Evolutionary conservation across 2,888 invertebrate genomes (phyloP), one percentile per base, ranked within the genome.

Genomic region (Harmothoe impar): DNA sequence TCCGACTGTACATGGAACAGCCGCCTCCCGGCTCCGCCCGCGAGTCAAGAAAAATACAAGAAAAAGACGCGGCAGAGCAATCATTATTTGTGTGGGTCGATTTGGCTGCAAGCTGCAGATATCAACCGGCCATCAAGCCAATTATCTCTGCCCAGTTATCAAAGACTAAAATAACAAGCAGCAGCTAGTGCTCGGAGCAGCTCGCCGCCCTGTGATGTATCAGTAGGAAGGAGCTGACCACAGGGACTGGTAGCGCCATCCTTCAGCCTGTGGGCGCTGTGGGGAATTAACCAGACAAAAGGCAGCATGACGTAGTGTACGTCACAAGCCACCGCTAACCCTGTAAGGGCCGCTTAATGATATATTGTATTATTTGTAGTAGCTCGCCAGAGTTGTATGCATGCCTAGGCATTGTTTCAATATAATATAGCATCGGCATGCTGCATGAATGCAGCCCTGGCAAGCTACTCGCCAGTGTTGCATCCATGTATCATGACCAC

Each of bases 71-170:
- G 54, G 54, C 12, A 10, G 54, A 52, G 54, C 54, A 52, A 10
- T 15, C 17, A 62, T 20, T 62, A 62, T 62, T 62, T 62, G 62
- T 62, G 23, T 20, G 20, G 62, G 12, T 17, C 54, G 54, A 15
- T 33, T 77, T 7, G 77, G 35, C 81, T 81, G 81, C 20, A n/a
- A n/a, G 43, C 81, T 43, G 23, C 1, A 81, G 81, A 81, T 81
- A 81, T 81, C 81, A 81, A 81, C 81, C 33, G 43, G 23, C 81
- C 81, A 81, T 81, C 81, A 81, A 5, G 15, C 31, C 31, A 77
- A 77, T 77, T 77, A 77, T 77, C 77, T 77, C 77, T 31, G 77
- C 23, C 77, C 77, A 77, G 77, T 31, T 77, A 77, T 77, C 77
- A 77, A 77, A 77, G 77, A 77, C 77, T 12, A 33, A 77, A 77